A percentile compares a stretch with the other conserved stretches of the same genome.
phyloP scores from a whole-genome alignment of 1,140 invertebrate species.

The Drosophila serrata region DNA sequence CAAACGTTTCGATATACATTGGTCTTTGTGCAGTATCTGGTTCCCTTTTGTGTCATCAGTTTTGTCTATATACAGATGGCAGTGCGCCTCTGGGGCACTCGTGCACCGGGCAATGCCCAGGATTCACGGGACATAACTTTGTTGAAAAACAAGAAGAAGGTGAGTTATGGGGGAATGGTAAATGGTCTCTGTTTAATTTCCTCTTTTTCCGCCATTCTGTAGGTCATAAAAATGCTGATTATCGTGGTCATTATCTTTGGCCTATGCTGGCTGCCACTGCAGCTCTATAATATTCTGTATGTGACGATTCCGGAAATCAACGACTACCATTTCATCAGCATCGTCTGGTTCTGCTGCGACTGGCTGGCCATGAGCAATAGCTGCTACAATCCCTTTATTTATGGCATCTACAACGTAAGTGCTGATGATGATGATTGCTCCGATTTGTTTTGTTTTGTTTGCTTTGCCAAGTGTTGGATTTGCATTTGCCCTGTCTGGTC shows the following conservation, averaged over 20 bases:
- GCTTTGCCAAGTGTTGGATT: slow-evolving; percentile 21
- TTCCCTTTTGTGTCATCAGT: slow-evolving; percentile 91
- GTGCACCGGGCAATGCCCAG: slow-evolving; percentile 91
- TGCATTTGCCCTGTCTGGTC: slow-evolving; percentile 31
- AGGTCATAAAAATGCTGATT: slow-evolving; percentile 95
- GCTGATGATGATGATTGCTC: slow-evolving; percentile 16
- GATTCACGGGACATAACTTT: slow-evolving; percentile 91
- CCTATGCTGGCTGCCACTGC: slow-evolving; percentile 93
- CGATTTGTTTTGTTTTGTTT: slow-evolving; percentile 40
- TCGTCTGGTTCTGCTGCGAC: slow-evolving; percentile 93
- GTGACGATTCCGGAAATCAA: slow-evolving; percentile 90
- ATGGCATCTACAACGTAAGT: slow-evolving; percentile 94
- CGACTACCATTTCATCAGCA: slow-evolving; percentile 91
- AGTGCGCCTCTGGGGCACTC: slow-evolving; percentile 90
- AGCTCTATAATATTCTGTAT: slow-evolving; percentile 91
- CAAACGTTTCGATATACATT: slow-evolving; percentile 87
- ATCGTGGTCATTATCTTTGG: slow-evolving; percentile 93
- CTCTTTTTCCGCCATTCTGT: slow-evolving; percentile 53
- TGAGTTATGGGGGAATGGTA: slow-evolving; percentile 74
- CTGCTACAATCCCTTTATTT: slow-evolving; percentile 94
- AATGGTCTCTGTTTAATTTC: slow-evolving; percentile 11
- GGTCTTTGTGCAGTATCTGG: slow-evolving; percentile 90
- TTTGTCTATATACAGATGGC: slow-evolving; percentile 93
- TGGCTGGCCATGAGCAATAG: slow-evolving; percentile 95
- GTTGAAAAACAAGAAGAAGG: slow-evolving; percentile 93